These are phyloP conservation scores for Dasysyrphus tricinctus DNA, from an alignment of 2,888 invertebrate species.

Conservation along the genomic window DNA sequence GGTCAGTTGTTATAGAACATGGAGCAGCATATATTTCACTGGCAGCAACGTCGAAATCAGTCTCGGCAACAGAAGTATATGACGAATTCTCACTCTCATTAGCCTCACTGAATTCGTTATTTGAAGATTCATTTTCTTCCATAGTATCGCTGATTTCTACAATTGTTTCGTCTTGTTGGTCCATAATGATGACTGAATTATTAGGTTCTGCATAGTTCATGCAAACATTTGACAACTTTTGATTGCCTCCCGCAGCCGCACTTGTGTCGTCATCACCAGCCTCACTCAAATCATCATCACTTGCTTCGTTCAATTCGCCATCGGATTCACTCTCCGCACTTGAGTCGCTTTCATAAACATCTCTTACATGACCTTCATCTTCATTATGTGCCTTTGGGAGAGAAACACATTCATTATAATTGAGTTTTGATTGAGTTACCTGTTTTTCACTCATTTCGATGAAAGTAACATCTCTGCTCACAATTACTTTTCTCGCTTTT, in stretches of 20 bases:
- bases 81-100: conserved; percentile 25
- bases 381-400: too few relatives aligned
- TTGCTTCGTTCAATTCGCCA: too few relatives aligned
- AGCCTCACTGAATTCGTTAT: conserved; percentile 18
- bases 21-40: conserved; percentile 8
- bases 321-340: too few relatives aligned
- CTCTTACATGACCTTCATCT: too few relatives aligned
- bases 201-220: neutral
- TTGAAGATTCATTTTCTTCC: too few relatives aligned
- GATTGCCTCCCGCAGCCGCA: neutral
- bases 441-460: too few relatives aligned
- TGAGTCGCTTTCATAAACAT: too few relatives aligned
- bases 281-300: neutral
- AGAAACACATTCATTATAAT: too few relatives aligned
- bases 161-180: neutral
- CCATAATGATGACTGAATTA: conserved; percentile 10
- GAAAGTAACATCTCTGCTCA: too few relatives aligned
- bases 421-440: too few relatives aligned
- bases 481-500: too few relatives aligned
- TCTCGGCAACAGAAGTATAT: neutral
- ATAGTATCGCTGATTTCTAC: too few relatives aligned
- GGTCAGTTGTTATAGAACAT: neutral
- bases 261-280: conserved; percentile 2
- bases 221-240: neutral
- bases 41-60: conserved; percentile 29